Conservation (phyloP, 2,888 invertebrate species). For the Dynastes maya region DNA sequence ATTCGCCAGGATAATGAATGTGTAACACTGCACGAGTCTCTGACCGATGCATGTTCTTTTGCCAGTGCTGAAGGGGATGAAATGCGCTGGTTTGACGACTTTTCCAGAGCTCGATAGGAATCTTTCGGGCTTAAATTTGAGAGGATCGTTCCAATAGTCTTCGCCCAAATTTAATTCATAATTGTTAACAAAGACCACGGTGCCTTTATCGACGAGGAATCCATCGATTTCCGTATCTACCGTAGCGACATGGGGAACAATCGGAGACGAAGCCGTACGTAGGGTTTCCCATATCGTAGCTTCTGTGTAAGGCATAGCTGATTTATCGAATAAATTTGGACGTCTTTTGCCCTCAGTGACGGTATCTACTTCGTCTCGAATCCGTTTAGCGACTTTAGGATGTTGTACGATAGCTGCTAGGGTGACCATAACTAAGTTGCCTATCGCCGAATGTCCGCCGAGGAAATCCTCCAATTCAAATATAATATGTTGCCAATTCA, state of each 20-base stretch:
- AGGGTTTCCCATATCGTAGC: conserved; percentile 87
- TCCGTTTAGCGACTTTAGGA: conserved; percentile 77
- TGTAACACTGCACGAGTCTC: conserved; percentile 83
- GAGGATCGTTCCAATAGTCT: conserved; percentile 82
- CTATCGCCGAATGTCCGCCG: conserved; percentile 91
- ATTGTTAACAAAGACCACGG: conserved; percentile 88
- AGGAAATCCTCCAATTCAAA: conserved; percentile 90
- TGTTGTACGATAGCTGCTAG: conserved; percentile 80
- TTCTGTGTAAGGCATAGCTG: conserved; percentile 84
- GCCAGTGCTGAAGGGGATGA: conserved; percentile 89
- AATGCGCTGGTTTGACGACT: conserved; percentile 78
- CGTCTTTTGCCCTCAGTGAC: conserved; percentile 74
- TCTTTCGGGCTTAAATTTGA: conserved; percentile 82
- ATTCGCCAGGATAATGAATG: conserved; percentile 82
- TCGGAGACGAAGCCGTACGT: conserved; percentile 87
- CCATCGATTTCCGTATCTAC: conserved; percentile 82
- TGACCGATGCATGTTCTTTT: conserved; percentile 91
- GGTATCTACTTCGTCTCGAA: conserved; percentile 80
- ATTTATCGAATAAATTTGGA: conserved; percentile 79
- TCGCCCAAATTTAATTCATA: conserved; percentile 84
- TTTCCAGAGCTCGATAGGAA: conserved; percentile 74
- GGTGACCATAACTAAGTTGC: conserved; percentile 86
- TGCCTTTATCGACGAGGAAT: conserved; percentile 82
- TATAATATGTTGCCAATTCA: conserved; percentile 85
- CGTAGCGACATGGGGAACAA: conserved; percentile 91